These are phyloP conservation scores for Pseudorhiza aurosa DNA, from an alignment of 30 jellyfish, hydroid and myxozoan species.

Conservation along the genomic window DNA sequence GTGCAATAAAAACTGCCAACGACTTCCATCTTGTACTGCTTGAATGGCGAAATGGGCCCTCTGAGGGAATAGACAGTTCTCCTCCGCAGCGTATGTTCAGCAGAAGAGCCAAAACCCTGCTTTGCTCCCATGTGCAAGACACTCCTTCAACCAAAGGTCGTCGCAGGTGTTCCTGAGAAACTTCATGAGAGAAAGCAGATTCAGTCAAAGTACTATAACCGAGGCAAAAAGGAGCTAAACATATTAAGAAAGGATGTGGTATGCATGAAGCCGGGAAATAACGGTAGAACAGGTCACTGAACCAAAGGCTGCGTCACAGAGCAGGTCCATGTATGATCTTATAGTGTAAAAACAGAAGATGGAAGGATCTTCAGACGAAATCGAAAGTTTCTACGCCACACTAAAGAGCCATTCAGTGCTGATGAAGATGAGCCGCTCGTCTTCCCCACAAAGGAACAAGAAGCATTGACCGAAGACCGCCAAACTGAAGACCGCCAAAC, in stretches of 20 bases:
- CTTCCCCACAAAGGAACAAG: not conserved
- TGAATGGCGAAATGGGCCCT: slow-evolving; percentile 39
- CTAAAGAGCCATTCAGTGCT: not conserved
- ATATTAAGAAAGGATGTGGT: slow-evolving; percentile 35
- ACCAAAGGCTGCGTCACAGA: slow-evolving; percentile 12
- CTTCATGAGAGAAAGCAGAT: not conserved
- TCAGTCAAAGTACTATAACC: slow-evolving; percentile 25
- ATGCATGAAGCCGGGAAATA: slow-evolving; percentile 14
- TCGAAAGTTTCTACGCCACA: not conserved
- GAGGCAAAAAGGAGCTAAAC: slow-evolving; percentile 24
- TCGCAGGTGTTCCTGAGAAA: slow-evolving; percentile 16
- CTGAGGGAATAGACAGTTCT: slow-evolving; percentile 20
- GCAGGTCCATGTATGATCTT: slow-evolving; percentile 25
- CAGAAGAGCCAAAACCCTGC: slow-evolving; percentile 48
- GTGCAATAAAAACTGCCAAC: slow-evolving; percentile 21
- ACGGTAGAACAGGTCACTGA: slow-evolving; percentile 28
- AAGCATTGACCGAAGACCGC: not conserved
- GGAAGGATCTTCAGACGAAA: slow-evolving; percentile 8
- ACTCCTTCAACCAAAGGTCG: slow-evolving; percentile 19
- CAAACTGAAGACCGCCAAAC: slow-evolving; percentile 8
- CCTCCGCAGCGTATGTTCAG: slow-evolving; percentile 45
- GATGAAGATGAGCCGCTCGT: not conserved
- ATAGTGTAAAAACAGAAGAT: slow-evolving; percentile 27
- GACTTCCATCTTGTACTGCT: slow-evolving; percentile 42
- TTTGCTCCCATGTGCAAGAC: slow-evolving; percentile 31